Percentiles rank a stretch among this genome's conserved stretches.
Evolutionary conservation across 2,888 invertebrate species (phyloP).

Genomic region (Himalopsyche japonica): DNA sequence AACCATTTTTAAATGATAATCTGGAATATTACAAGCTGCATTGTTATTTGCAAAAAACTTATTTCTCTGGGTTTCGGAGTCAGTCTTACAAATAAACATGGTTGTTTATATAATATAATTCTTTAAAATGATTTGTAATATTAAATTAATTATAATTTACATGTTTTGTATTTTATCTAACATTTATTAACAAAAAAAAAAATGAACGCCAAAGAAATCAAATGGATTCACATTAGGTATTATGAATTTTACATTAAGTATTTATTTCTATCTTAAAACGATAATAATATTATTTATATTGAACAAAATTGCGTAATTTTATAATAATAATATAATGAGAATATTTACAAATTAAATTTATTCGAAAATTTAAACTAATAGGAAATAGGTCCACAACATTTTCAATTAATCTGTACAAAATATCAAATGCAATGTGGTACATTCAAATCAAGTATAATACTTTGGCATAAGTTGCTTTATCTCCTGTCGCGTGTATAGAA

Average conservation of each 20-base stretch:
- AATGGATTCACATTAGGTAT: background rate
- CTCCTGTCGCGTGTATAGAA: background rate
- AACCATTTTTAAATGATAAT: background rate
- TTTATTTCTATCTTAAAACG: conserved; percentile 12
- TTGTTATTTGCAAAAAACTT: conserved; percentile 8
- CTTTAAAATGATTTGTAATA: conserved; percentile 14
- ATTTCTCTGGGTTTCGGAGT: conserved; percentile 28
- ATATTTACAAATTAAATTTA: conserved; percentile 25
- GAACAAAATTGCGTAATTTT: conserved; percentile 31
- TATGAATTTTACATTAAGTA: background rate
- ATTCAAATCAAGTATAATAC: conserved; percentile 27
- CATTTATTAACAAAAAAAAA: conserved; percentile 18
- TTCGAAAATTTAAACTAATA: conserved; percentile 35
- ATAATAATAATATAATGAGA: conserved; percentile 11
- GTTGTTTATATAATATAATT: conserved; percentile 18
- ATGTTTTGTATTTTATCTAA: conserved; percentile 10
- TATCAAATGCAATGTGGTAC: conserved; percentile 12
- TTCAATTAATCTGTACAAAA: background rate
- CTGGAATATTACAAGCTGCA: background rate
- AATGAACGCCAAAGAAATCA: conserved; percentile 17
- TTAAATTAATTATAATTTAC: conserved; percentile 16
- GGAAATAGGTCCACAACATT: conserved; percentile 40
- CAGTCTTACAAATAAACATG: conserved; percentile 36
- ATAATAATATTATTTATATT: conserved; percentile 21
- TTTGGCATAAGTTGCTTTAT: conserved; percentile 38